Percentiles rank a stretch among this genome's conserved stretches.
Evolutionary conservation across 2,113 vertebrate species (phyloP).

Genomic region (Epinephelus moara): DNA sequence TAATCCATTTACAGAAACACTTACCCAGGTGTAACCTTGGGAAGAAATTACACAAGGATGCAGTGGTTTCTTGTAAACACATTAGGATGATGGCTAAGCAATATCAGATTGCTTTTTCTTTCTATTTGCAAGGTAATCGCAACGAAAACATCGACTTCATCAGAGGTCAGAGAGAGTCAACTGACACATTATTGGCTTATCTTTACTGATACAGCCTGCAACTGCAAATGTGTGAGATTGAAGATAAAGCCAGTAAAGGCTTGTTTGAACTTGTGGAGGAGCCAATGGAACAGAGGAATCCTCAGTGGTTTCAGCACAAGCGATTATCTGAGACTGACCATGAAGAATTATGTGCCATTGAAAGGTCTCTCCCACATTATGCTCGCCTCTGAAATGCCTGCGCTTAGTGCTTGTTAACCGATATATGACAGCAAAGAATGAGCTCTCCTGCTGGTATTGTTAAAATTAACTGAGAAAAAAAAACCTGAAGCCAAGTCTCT

Average conservation of each 20-base stretch:
- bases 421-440: slow-evolving; percentile 27
- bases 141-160: slow-evolving; percentile 52
- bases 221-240: slow-evolving; percentile 34
- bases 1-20: slow-evolving; percentile 40
- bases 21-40: slow-evolving; percentile 42
- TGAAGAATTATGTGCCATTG: slow-evolving; percentile 11
- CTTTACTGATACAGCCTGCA: slow-evolving; percentile 40
- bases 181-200: slow-evolving; percentile 54
- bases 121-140: slow-evolving; percentile 31
- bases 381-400: slow-evolving; percentile 27
- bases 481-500: not conserved
- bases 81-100: slow-evolving; percentile 33
- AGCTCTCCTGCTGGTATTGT: slow-evolving; percentile 31
- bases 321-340: slow-evolving; percentile 14
- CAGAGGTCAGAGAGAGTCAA: slow-evolving; percentile 45
- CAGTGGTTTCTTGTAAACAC: slow-evolving; percentile 42
- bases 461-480: slow-evolving; percentile 10
- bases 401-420: slow-evolving; percentile 30
- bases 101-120: slow-evolving; percentile 35
- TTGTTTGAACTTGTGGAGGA: slow-evolving; percentile 39
- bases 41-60: slow-evolving; percentile 3
- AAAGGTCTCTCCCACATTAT: slow-evolving; percentile 27
- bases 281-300: slow-evolving; percentile 43
- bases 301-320: slow-evolving; percentile 3
- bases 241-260: slow-evolving; percentile 45